These are phyloP conservation scores for Dolichallabes microphthalmus DNA, from an alignment of 2,113 vertebrate species.

Conservation along the genomic window DNA sequence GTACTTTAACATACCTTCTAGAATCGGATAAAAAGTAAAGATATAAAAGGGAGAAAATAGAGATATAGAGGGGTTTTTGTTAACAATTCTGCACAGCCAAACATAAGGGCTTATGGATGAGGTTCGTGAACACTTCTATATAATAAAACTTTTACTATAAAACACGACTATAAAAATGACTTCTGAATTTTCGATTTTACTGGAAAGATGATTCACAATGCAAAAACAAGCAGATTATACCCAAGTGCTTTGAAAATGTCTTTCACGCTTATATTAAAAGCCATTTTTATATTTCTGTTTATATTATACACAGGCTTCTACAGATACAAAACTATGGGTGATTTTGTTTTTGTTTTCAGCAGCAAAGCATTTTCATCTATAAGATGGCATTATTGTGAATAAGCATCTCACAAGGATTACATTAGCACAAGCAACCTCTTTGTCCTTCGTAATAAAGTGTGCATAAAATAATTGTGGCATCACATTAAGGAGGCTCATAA, in stretches of 20 bases:
- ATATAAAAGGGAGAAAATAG: background rate
- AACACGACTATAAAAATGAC: background rate
- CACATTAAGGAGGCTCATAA: constrained; percentile 33
- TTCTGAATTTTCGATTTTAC: background rate
- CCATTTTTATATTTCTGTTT: background rate
- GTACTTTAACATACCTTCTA: constrained; percentile 18
- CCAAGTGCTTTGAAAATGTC: background rate
- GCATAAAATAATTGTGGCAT: constrained; percentile 38
- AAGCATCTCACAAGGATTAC: constrained; percentile 5
- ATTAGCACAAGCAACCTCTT: constrained; percentile 32
- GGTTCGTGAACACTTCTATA: background rate
- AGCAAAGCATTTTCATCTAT: background rate
- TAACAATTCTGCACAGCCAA: constrained; percentile 2
- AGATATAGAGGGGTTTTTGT: too few species aligned
- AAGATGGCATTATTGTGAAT: background rate
- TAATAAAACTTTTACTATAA: background rate
- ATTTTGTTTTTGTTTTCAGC: background rate
- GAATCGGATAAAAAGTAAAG: background rate
- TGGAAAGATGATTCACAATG: background rate
- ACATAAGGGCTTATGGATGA: background rate
- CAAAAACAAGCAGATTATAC: background rate
- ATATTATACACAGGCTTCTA: background rate
- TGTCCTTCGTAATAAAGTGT: constrained; percentile 47
- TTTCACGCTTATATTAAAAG: background rate
- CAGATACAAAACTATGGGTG: background rate